Evolutionary conservation across 2,113 vertebrate species (phyloP).

Genomic region (Martes martes): DNA sequence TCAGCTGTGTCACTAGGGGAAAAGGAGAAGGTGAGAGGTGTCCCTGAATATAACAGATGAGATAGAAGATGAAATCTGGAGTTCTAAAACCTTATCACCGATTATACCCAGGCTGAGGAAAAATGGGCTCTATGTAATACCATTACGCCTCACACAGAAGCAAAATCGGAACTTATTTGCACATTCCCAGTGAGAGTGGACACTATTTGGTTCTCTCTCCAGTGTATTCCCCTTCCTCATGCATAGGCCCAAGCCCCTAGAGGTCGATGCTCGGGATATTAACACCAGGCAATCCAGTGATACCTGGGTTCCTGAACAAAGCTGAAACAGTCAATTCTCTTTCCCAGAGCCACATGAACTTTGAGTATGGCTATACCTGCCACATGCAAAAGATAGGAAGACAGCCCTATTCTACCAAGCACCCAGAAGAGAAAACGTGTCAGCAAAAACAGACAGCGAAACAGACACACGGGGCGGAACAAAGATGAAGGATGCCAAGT

Average conservation of each 20-base stretch:
- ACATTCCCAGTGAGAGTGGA: background rate
- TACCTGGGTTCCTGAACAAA: background rate
- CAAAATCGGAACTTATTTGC: background rate
- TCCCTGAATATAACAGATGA: background rate
- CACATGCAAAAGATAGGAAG: background rate
- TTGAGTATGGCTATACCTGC: background rate
- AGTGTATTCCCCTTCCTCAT: background rate
- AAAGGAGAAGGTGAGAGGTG: background rate
- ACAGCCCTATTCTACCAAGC: background rate
- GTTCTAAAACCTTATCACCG: background rate
- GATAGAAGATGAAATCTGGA: background rate
- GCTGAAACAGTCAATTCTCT: background rate
- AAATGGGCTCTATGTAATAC: background rate
- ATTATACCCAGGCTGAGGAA: background rate
- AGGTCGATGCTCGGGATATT: background rate
- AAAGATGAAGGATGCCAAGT: background rate
- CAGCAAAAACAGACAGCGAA: background rate
- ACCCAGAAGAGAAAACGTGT: background rate
- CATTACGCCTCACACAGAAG: background rate
- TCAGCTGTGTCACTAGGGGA: background rate
- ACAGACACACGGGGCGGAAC: background rate
- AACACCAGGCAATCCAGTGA: background rate
- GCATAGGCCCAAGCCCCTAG: background rate
- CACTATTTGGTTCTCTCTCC: background rate
- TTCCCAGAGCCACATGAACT: background rate